These are phyloP conservation scores for Meteorus cinctellus DNA, from an alignment of 2,888 invertebrate genomes.

Conservation along the genomic window DNA sequence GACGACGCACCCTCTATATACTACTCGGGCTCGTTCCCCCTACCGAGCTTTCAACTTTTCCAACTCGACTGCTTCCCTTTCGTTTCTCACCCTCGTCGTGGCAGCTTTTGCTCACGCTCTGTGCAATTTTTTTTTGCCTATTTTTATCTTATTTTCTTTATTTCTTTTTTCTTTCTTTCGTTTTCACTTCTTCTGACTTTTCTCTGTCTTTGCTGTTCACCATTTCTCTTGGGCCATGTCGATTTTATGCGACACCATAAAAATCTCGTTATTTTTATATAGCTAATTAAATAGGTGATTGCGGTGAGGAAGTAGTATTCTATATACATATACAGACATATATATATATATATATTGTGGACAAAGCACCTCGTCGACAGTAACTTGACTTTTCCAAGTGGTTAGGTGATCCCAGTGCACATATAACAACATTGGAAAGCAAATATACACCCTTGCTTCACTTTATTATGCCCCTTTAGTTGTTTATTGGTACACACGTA, in stretches of 20 bases:
- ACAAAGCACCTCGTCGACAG: constrained; percentile 48
- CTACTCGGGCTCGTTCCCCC: constrained; percentile 45
- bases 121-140: constrained; percentile 29
- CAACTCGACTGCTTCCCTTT: constrained; percentile 16
- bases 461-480: background rate
- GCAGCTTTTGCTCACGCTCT: constrained; percentile 36
- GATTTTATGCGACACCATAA: constrained; percentile 38
- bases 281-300: constrained; percentile 66
- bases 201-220: constrained; percentile 36
- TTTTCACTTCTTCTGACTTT: constrained; percentile 6
- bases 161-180: constrained; percentile 15
- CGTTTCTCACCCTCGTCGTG: background rate
- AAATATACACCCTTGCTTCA: constrained; percentile 38
- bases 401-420: constrained; percentile 64
- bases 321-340: constrained; percentile 25
- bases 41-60: constrained; percentile 41
- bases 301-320: background rate
- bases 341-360: constrained; percentile 46
- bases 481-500: background rate
- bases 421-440: constrained; percentile 52
- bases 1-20: constrained; percentile 63
- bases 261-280: constrained; percentile 71
- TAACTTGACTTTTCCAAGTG: constrained; percentile 70
- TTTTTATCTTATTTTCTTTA: background rate
- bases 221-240: constrained; percentile 48